Base-by-base conservation (phyloP, 2,113 vertebrate species). In the Sinosuthora webbiana region DNA sequence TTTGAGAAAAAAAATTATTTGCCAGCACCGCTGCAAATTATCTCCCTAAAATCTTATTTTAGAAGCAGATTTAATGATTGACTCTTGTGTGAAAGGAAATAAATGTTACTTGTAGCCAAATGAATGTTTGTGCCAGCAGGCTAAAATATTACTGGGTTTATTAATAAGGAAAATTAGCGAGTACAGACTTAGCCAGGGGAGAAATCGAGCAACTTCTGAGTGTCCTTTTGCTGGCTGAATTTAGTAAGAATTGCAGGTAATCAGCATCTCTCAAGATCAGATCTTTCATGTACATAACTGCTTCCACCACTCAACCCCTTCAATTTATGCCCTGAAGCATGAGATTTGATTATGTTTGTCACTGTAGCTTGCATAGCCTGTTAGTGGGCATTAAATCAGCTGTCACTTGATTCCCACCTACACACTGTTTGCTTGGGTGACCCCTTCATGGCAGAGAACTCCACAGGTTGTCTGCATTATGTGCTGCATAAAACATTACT, bases 311-410 rank as follows among this genome's bases (percentile, higher is more conserved):
- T 83, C 89, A 94, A 47, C 63, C 87, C 82, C 87, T 95, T 90
- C 84, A 90, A 77, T 95, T 95, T 94, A 91, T 95, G 84, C 94
- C 91, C 84, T 83, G 93, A 95, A 96, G 95, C 84, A 85, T 85
- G 75, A 93, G 90, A 95, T 95, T 97, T 95, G 94, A 96, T 96
- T 95, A 91, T 77, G 87, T 94, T 95, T 95, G 93, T 94, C 93
- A 62, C 84, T 90, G 83, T 75, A 77, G 78, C 59, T 93, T 85
- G 78, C 52, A 1, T 35, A 85, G 89, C 62, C 50, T 71, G 80
- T 87, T 89, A 83, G 78, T 15, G 81, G 93, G 82, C 78, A 93
- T 91, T 97, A 95, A 96, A 95, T 94, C 82, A 95, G 68, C 75
- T 53, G 17, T 57, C 33, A 4, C 50, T 93, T 95, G 89, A 65